These are phyloP conservation scores for Pempheris klunzingeri DNA, from an alignment of 2,797 vertebrate genomes.

Conservation along the genomic window DNA sequence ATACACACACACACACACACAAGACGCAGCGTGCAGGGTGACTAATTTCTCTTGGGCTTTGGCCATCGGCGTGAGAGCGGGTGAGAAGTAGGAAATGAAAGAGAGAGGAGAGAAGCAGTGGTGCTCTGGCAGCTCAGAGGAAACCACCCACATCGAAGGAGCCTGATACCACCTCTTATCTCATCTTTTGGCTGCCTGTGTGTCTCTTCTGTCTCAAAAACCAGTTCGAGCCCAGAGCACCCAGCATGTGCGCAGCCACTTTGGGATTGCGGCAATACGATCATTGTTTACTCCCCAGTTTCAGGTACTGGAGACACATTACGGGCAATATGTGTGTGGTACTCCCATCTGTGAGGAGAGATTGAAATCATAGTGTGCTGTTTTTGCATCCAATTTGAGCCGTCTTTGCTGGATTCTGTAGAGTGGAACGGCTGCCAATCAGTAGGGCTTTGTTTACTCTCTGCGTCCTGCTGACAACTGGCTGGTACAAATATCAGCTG, in stretches of 20 bases:
- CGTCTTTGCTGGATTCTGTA: slow-evolving; percentile 65
- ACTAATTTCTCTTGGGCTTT: slow-evolving; percentile 87
- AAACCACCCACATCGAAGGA: slow-evolving; percentile 69
- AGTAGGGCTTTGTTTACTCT: slow-evolving; percentile 68
- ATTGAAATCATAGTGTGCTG: slow-evolving; percentile 72
- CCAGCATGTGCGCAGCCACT: slow-evolving; percentile 40
- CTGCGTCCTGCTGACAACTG: slow-evolving; percentile 59
- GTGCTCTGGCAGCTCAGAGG: slow-evolving; percentile 68
- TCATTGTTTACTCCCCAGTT: slow-evolving; percentile 67
- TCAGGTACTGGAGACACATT: slow-evolving; percentile 67
- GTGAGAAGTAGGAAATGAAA: slow-evolving; percentile 76
- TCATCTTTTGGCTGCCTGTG: slow-evolving; percentile 54
- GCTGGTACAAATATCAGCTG: slow-evolving; percentile 66
- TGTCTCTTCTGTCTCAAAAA: slow-evolving; percentile 54
- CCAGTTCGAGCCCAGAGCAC: slow-evolving; percentile 49
- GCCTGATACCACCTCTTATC: slow-evolving; percentile 67
- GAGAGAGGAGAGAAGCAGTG: slow-evolving; percentile 60
- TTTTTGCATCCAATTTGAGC: slow-evolving; percentile 76
- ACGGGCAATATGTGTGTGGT: slow-evolving; percentile 48
- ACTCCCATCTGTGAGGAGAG: slow-evolving; percentile 67
- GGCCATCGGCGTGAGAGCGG: slow-evolving; percentile 73
- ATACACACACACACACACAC: slow-evolving; percentile 25
- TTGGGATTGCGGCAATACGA: slow-evolving; percentile 60
- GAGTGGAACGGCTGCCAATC: slow-evolving; percentile 77
- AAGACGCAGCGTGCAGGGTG: slow-evolving; percentile 60